Evolutionary conservation across 2,113 vertebrate species (phyloP).

Genomic region (Muntiacus muntjak): DNA sequence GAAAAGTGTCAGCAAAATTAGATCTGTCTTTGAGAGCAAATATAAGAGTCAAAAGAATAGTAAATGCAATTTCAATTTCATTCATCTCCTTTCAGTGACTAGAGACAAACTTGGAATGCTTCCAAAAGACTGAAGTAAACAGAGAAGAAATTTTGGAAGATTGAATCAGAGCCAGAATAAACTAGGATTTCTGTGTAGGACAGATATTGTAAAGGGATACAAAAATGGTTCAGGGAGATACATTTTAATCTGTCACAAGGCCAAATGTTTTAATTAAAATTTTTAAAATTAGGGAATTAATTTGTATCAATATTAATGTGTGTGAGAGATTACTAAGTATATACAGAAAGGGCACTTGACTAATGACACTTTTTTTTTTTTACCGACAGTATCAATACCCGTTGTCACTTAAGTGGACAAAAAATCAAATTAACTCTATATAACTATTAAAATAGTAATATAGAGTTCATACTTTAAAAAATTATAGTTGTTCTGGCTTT

Average conservation of each 20-base stretch:
- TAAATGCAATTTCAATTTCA: constrained; percentile 60
- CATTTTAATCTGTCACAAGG: constrained; percentile 34
- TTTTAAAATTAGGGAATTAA: constrained; percentile 46
- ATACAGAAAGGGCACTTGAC: not conserved
- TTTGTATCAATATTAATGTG: constrained; percentile 51
- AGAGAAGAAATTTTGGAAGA: constrained; percentile 49
- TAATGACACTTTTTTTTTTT: not conserved
- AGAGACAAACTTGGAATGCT: constrained; percentile 51
- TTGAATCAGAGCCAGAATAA: constrained; percentile 61
- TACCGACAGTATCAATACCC: not conserved
- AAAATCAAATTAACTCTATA: not conserved
- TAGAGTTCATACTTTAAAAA: not conserved
- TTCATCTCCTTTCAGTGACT: constrained; percentile 64
- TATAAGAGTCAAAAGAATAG: constrained; percentile 53
- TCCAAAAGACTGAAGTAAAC: constrained; percentile 64
- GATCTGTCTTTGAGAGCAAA: constrained; percentile 59
- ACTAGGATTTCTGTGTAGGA: constrained; percentile 53
- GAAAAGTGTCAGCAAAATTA: constrained; percentile 54
- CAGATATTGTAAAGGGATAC: constrained; percentile 30
- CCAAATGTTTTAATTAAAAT: constrained; percentile 59
- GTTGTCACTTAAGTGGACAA: not conserved
- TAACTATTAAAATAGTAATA: constrained; percentile 3
- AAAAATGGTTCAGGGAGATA: constrained; percentile 40
- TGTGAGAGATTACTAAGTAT: not conserved
- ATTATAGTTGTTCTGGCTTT: not conserved